Conservation (phyloP, 2,113 vertebrate genomes). For the Hippotragus niger region DNA sequence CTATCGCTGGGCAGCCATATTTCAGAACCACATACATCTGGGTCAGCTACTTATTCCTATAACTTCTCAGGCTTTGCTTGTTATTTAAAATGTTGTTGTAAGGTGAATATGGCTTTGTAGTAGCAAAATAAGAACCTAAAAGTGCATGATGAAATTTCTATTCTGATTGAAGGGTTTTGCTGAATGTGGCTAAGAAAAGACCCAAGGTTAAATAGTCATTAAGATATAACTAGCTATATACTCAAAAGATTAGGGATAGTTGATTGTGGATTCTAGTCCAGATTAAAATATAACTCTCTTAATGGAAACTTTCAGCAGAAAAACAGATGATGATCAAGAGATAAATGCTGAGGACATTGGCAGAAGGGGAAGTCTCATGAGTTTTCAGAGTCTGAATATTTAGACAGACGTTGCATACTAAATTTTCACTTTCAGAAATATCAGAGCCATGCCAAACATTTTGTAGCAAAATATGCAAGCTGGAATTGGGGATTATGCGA, state of each 20-base stretch:
- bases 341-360: constrained; percentile 40
- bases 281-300: constrained; percentile 35
- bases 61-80: neutral
- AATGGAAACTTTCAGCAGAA: constrained; percentile 25
- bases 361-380: constrained; percentile 23
- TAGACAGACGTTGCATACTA: neutral
- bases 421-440: constrained; percentile 43
- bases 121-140: neutral
- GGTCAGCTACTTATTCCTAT: neutral
- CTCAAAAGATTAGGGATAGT: neutral
- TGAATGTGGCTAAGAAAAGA: neutral
- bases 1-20: neutral
- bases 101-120: neutral
- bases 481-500: constrained; percentile 26
- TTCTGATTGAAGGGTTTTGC: neutral
- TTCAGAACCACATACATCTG: neutral
- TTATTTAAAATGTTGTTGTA: neutral
- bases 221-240: neutral
- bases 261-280: constrained; percentile 35
- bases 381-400: constrained; percentile 43
- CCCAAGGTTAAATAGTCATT: neutral
- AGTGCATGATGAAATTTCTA: neutral
- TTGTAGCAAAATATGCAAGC: constrained; percentile 55
- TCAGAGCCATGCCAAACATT: constrained; percentile 41
- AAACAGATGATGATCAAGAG: constrained; percentile 7